These are phyloP conservation scores for Drosophila anomelani DNA, from an alignment of 2,888 invertebrate species.

Conservation along the genomic window DNA sequence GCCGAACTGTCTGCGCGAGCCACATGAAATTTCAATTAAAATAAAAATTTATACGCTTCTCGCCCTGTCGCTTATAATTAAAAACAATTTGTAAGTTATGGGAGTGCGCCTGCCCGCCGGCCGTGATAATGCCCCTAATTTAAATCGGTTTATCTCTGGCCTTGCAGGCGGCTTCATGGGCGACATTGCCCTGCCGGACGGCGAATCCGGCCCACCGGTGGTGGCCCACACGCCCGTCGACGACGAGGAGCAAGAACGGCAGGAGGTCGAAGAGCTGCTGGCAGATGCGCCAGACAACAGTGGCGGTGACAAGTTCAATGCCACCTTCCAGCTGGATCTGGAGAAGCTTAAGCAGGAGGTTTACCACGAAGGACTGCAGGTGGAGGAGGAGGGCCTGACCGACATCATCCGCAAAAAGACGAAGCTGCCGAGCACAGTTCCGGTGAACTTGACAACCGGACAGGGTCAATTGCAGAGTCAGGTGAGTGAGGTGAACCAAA, in stretches of 20 bases:
- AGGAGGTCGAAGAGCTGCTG: conserved; percentile 61
- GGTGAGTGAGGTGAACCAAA: conserved; percentile 65
- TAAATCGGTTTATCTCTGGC: conserved; percentile 39
- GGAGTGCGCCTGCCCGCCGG: background rate
- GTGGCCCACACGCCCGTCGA: conserved; percentile 76
- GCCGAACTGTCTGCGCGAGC: conserved; percentile 9
- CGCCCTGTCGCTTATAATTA: conserved; percentile 59
- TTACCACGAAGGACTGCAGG: conserved; percentile 91
- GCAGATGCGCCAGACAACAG: conserved; percentile 55
- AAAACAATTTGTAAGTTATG: conserved; percentile 57
- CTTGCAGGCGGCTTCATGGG: conserved; percentile 92
- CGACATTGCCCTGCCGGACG: conserved; percentile 92
- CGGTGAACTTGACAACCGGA: conserved; percentile 81
- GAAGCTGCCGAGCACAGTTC: conserved; percentile 86
- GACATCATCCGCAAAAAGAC: conserved; percentile 90
- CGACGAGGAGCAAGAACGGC: conserved; percentile 81
- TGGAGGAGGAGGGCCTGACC: conserved; percentile 93
- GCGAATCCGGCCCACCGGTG: conserved; percentile 48
- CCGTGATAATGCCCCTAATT: conserved; percentile 28
- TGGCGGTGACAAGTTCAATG: conserved; percentile 85
- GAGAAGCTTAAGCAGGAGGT: conserved; percentile 93
- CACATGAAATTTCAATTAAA: conserved; percentile 81
- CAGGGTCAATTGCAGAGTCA: conserved; percentile 78
- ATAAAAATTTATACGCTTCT: conserved; percentile 58
- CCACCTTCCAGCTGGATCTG: conserved; percentile 90